These are phyloP conservation scores for Ptychobarbus kaznakovi DNA, from an alignment of 2,797 vertebrate species.

Conservation along the genomic window DNA sequence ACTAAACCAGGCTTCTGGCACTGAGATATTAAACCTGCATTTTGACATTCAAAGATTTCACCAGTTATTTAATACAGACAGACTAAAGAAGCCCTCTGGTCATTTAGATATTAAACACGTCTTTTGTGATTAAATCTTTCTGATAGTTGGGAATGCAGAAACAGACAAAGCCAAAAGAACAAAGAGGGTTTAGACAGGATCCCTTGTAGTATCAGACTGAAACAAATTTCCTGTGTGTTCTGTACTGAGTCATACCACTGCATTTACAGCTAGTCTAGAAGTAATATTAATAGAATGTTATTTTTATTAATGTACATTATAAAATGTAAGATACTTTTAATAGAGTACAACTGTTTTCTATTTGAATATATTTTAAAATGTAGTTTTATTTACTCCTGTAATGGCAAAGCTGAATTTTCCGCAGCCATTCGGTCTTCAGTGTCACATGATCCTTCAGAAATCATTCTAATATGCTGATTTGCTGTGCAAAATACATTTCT, in stretches of 20 bases:
- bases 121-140: background rate
- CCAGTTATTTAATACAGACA: background rate
- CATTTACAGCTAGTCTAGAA: background rate
- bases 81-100: conserved; percentile 21
- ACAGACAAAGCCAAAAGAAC: background rate
- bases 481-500: background rate
- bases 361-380: background rate
- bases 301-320: background rate
- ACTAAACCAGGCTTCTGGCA: background rate
- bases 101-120: background rate
- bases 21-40: conserved; percentile 3
- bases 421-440: background rate
- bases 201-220: background rate
- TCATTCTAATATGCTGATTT: background rate
- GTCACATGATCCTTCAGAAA: background rate
- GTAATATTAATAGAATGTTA: background rate
- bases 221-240: background rate
- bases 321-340: background rate
- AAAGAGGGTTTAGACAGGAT: background rate
- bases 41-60: conserved; percentile 7
- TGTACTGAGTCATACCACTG: background rate
- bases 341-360: background rate
- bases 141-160: background rate
- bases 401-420: background rate
- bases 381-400: background rate